phyloP scores from a whole-genome alignment of 2,113 vertebrate genomes.

The Ifrita kowaldi region DNA sequence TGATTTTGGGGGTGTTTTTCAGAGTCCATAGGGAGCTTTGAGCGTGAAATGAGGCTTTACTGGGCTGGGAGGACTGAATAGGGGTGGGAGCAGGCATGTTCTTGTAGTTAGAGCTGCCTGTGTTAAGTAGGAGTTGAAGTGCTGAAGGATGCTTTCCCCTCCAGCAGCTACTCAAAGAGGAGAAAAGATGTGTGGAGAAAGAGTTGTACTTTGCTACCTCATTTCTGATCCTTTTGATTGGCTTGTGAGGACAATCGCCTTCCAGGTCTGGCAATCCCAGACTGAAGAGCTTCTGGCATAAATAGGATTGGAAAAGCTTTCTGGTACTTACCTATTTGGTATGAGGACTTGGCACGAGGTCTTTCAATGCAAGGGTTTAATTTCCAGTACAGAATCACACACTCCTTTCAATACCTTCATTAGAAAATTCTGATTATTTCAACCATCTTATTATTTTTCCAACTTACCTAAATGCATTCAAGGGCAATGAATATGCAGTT shows the following conservation, averaged over 20 bases:
- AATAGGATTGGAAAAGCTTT: not conserved
- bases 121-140: not conserved
- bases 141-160: not conserved
- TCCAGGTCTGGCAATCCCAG: not conserved
- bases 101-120: not conserved
- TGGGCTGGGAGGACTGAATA: not conserved
- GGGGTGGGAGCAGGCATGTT: not conserved
- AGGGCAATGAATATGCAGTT: conserved; percentile 32
- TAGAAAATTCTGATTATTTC: not conserved
- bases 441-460: not conserved
- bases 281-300: not conserved
- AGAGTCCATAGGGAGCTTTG: not conserved
- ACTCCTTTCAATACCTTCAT: not conserved
- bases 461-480: not conserved
- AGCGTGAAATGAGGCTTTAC: not conserved
- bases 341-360: not conserved
- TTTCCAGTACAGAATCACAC: not conserved
- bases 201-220: not conserved
- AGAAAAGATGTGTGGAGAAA: not conserved
- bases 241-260: not conserved
- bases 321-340: not conserved
- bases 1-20: not conserved
- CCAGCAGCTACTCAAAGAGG: not conserved
- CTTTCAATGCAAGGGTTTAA: not conserved
- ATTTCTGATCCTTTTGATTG: not conserved